Evolutionary conservation across 2,888 invertebrate genomes (phyloP).

Genomic region (Seladonia tumulorum): DNA sequence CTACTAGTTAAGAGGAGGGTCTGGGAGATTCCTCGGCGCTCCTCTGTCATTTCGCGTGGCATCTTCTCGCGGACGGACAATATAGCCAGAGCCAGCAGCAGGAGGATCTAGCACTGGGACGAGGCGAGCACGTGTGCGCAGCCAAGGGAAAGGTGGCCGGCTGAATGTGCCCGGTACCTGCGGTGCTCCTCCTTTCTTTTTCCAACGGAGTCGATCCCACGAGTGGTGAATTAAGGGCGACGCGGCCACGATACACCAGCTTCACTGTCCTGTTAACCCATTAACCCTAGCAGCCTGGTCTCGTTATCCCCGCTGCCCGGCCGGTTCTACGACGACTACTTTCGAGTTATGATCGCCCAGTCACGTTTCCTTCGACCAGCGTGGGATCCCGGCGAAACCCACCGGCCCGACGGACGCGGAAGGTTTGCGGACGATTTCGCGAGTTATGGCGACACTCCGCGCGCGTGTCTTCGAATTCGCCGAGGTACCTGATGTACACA

Average conservation of each 20-base stretch:
- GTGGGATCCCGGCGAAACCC: constrained; percentile 64
- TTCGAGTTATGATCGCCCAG: constrained; percentile 72
- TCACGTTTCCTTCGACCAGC: constrained; percentile 73
- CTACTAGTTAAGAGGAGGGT: neutral
- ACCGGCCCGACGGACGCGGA: neutral
- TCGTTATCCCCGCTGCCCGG: constrained; percentile 67
- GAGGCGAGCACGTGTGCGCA: constrained; percentile 22
- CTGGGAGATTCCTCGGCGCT: neutral
- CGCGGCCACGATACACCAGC: constrained; percentile 64
- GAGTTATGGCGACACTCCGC: constrained; percentile 12
- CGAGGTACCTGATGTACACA: neutral
- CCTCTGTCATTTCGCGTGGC: neutral
- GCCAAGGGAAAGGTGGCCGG: constrained; percentile 23
- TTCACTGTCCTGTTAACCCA: constrained; percentile 74
- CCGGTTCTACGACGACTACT: constrained; percentile 64
- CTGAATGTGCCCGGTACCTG: constrained; percentile 21
- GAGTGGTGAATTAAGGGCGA: constrained; percentile 71
- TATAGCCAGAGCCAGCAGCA: neutral
- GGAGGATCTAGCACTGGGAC: neutral
- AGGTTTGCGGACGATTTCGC: neutral
- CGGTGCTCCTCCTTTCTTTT: constrained; percentile 24
- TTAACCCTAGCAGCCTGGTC: constrained; percentile 68
- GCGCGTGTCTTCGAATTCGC: neutral
- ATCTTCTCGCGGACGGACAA: neutral
- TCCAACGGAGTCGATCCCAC: constrained; percentile 62